Base-by-base conservation (phyloP, 2,888 invertebrate species). In the Chloroclysta siterata region DNA sequence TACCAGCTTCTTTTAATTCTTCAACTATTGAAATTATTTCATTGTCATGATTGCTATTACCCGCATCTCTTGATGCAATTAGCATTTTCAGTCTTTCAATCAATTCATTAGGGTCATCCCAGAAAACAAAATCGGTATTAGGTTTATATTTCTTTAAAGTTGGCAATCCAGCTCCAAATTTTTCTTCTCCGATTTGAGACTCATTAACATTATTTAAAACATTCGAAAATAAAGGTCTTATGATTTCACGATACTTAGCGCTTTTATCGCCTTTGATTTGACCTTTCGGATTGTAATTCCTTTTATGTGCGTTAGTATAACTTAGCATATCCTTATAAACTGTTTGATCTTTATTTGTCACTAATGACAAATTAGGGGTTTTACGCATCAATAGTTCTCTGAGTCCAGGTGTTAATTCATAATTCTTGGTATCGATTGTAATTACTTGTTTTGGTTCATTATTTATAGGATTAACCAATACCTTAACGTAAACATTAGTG, bases 21-120 rank as follows among this genome's bases (percentile, higher is more conserved):
- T 66, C 64, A 36, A 82, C 72, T 29, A 83, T 82, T n/a, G 82
- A 76, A 17, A 79, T 68, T 36, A 83, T 84, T 75, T 85, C 81
- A 53, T 65, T 60, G 29, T 65, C 54, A 14, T 28, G 29, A 3
- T 28, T 39, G 15, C 44, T 71, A 39, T 71, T 66, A 0, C 67
- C 67, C 8, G 70, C 67, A 53, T 61, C 53, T 56, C 58, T 54
- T 11, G 72, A 74, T n/a, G 71, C 71, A 29, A 70, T 50, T 42
- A 72, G 53, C 48, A 72, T 28, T 68, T 71, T 71, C 44, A 73
- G 60, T 13, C 54, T n/a, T 14, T 53, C 53, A 8, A 53, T n/a
- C 10, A 53, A 14, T 53, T 53, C 53, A 11, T 53, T 53, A 0
- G 54, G 54, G 33, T 54, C 33, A 15, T 54, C 54, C 54, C 44